phyloP scores from a whole-genome alignment of 2,888 invertebrate species.

The Psylliodes chrysocephalus region DNA sequence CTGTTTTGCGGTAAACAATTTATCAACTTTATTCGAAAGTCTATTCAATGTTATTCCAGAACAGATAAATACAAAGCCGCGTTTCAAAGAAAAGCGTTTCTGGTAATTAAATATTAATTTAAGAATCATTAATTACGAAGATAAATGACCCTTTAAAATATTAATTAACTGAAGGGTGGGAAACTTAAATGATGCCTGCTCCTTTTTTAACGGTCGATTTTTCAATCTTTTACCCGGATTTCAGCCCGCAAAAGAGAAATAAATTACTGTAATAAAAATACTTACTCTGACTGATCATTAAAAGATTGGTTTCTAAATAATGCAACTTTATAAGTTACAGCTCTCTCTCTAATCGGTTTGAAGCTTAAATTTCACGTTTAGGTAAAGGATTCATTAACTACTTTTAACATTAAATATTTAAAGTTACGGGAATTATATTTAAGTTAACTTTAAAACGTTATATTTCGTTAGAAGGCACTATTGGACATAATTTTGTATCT shows the following conservation, averaged over 20 bases:
- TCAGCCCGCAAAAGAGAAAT: slow-evolving; percentile 3
- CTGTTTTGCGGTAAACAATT: slow-evolving; percentile 46
- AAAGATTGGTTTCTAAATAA: not conserved
- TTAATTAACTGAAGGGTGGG: slow-evolving; percentile 58
- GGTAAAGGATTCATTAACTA: too few relatives aligned
- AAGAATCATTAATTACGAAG: slow-evolving; percentile 60
- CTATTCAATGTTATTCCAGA: slow-evolving; percentile 44
- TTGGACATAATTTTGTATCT: too few relatives aligned
- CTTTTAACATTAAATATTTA: too few relatives aligned
- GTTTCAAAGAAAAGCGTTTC: slow-evolving; percentile 53
- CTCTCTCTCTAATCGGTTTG: too few relatives aligned
- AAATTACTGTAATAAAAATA: slow-evolving; percentile 20
- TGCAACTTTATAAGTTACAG: too few relatives aligned
- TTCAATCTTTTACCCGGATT: slow-evolving; percentile 10
- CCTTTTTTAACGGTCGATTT: slow-evolving; percentile 31
- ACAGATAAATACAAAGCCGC: slow-evolving; percentile 51
- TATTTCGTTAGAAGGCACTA: too few relatives aligned
- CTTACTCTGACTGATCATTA: slow-evolving; percentile 10
- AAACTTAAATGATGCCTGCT: slow-evolving; percentile 44
- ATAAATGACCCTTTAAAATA: slow-evolving; percentile 60
- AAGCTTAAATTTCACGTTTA: too few relatives aligned
- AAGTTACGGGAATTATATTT: too few relatives aligned
- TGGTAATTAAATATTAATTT: slow-evolving; percentile 61
- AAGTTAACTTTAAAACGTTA: too few relatives aligned
- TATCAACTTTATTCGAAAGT: slow-evolving; percentile 46